Evolutionary conservation across 2,888 invertebrate species (phyloP).

Genomic region (Melipona beecheii): DNA sequence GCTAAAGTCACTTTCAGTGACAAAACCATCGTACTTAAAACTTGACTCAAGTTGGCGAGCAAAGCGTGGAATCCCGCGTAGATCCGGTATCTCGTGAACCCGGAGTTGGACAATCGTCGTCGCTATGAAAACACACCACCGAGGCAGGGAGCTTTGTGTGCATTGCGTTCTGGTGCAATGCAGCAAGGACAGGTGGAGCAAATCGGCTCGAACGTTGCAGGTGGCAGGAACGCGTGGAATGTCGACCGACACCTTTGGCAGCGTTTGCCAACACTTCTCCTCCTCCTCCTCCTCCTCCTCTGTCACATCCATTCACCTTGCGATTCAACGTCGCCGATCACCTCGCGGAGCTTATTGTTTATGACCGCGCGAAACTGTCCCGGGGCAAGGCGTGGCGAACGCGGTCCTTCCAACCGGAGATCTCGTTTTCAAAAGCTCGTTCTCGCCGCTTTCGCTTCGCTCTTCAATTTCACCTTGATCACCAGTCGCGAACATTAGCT

Average conservation of each 20-base stretch:
- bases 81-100: not conserved
- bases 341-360: constrained; percentile 59
- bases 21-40: not conserved
- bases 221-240: constrained; percentile 66
- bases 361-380: constrained; percentile 10
- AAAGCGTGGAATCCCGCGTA: not conserved
- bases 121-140: constrained; percentile 41
- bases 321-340: constrained; percentile 39
- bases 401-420: not conserved
- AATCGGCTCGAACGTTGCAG: constrained; percentile 61
- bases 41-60: not conserved
- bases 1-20: no score
- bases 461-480: not conserved
- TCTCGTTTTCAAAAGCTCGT: not conserved
- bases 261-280: constrained; percentile 62
- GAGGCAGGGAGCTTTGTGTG: not conserved
- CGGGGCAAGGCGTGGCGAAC: constrained; percentile 3
- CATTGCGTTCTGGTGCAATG: constrained; percentile 62
- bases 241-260: constrained; percentile 67
- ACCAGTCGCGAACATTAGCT: not conserved
- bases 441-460: not conserved
- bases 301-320: constrained; percentile 64
- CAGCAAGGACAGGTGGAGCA: constrained; percentile 68
- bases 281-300: constrained; percentile 41
- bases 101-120: constrained; percentile 29